A percentile compares a stretch with the other conserved stretches of the same genome.
Conservation (phyloP, 2,797 vertebrate genomes). For the Yasuhikotakia modesta region DNA sequence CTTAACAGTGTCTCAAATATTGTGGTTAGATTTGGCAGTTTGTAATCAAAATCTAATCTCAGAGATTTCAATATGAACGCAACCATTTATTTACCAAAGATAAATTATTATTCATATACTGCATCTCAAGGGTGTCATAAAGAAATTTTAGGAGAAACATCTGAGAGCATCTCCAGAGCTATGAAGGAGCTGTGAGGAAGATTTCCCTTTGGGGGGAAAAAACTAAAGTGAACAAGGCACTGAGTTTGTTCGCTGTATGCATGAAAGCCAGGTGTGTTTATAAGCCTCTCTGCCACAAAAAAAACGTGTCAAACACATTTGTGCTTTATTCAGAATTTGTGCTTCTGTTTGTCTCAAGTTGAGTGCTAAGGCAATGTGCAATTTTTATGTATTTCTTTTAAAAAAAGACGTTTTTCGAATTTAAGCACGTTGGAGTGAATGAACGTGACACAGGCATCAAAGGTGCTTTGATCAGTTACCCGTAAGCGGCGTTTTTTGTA, state of each 20-base stretch:
- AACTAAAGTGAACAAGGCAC: slow-evolving; percentile 3
- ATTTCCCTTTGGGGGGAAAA: neutral
- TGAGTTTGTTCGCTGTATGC: slow-evolving; percentile 8
- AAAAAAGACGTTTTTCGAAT: neutral
- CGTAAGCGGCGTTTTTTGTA: neutral
- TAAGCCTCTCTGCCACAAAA: neutral
- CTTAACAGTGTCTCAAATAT: neutral
- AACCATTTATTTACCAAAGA: neutral
- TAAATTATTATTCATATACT: neutral
- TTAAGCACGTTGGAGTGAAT: neutral
- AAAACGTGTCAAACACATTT: slow-evolving; percentile 4
- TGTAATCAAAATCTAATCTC: neutral
- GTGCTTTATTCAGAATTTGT: slow-evolving; percentile 4
- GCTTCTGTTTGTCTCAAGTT: neutral
- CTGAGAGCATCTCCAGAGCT: neutral
- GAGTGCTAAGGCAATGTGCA: neutral
- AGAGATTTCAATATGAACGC: neutral
- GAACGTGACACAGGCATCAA: slow-evolving; percentile 20
- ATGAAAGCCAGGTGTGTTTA: neutral
- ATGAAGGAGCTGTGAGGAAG: neutral
- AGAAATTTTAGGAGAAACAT: neutral
- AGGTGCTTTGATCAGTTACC: slow-evolving; percentile 23
- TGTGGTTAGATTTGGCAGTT: neutral
- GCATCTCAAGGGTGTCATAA: neutral
- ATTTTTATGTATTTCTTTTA: neutral